Evolutionary conservation across 2,113 vertebrate species (phyloP).

Genomic region (Lophotis ruficrista): DNA sequence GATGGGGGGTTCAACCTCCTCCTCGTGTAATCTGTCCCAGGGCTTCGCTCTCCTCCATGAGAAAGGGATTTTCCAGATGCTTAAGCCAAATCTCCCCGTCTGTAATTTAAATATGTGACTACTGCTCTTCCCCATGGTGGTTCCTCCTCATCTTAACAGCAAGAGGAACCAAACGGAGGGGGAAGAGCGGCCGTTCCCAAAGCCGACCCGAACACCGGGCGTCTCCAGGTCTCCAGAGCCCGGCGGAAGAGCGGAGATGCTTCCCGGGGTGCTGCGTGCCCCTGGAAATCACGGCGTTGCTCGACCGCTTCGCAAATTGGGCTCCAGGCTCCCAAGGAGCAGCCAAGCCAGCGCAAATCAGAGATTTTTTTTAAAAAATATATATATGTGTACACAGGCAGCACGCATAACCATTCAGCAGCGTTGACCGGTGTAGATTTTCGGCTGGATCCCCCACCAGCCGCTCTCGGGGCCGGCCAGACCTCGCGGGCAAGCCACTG

Average conservation of each 20-base stretch:
- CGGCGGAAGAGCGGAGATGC: background rate
- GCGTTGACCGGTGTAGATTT: background rate
- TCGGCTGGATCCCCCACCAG: background rate
- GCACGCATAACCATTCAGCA: too few relatives aligned
- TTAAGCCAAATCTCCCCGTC: background rate
- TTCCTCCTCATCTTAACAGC: background rate
- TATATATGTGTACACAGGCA: rapidly evolving
- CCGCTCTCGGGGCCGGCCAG: rapidly evolving
- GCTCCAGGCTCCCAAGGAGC: background rate
- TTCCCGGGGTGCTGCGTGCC: rapidly evolving
- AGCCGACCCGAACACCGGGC: background rate
- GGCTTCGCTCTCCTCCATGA: background rate
- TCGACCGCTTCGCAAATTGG: background rate
- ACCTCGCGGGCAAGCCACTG: rapidly evolving
- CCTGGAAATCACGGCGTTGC: background rate
- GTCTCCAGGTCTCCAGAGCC: background rate
- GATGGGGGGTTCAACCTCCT: background rate
- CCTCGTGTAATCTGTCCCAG: background rate
- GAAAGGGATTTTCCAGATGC: constrained; percentile 2
- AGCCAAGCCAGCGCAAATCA: background rate
- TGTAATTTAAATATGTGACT: background rate
- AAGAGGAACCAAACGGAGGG: background rate
- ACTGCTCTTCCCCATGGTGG: background rate
- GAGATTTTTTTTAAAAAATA: background rate
- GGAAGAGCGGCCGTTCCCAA: background rate